Conservation (phyloP, 2,797 vertebrate species). For the Danionella dracula region DNA sequence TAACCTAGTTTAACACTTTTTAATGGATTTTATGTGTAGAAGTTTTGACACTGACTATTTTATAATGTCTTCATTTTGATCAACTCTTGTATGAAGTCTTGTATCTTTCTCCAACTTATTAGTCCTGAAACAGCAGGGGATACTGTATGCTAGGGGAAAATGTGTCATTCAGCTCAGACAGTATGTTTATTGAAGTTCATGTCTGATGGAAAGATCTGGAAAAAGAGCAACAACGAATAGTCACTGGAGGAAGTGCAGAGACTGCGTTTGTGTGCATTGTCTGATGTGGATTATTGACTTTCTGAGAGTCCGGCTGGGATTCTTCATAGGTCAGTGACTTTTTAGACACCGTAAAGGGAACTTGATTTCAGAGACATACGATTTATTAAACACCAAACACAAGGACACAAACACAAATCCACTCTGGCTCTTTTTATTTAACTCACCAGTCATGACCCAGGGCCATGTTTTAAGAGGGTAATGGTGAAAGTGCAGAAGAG, state of each 20-base stretch:
- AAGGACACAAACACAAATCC: constrained; percentile 17
- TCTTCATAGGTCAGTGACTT: not conserved
- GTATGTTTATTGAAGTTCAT: constrained; percentile 37
- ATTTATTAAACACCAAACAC: constrained; percentile 1
- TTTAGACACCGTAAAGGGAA: constrained; percentile 3
- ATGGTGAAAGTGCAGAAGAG: constrained; percentile 1
- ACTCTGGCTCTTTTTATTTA: not conserved
- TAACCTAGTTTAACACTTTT: too few species aligned
- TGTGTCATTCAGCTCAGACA: constrained; percentile 25
- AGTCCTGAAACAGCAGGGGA: too few species aligned
- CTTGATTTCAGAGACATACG: not conserved
- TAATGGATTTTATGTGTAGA: too few species aligned
- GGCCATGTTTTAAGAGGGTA: constrained; percentile 23
- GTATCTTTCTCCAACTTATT: too few species aligned
- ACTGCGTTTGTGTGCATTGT: not conserved
- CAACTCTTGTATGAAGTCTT: too few species aligned
- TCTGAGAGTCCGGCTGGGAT: constrained; percentile 9
- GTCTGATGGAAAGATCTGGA: constrained; percentile 39
- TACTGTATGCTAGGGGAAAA: constrained; percentile 12
- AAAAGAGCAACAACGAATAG: constrained; percentile 43
- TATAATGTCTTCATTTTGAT: too few species aligned
- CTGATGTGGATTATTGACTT: constrained; percentile 5
- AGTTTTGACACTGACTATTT: too few species aligned
- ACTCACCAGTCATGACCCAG: constrained; percentile 15
- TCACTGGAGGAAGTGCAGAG: constrained; percentile 12